Percentiles rank a stretch among this genome's conserved stretches.
Conservation (phyloP, 2,113 vertebrate genomes). For the Pelvicachromis taeniatus region DNA sequence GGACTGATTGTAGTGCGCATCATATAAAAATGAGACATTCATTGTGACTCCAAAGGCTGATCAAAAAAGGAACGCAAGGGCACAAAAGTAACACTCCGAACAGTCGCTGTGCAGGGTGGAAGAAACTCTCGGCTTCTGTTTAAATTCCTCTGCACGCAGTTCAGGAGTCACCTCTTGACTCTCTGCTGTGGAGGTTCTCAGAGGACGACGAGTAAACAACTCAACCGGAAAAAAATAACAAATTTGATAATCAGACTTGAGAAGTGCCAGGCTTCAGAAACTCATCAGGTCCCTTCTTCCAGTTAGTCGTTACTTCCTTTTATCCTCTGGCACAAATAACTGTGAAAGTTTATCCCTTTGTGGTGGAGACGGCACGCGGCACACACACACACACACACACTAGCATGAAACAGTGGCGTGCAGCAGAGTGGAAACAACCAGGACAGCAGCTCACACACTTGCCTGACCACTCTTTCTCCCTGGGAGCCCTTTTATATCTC, state of each 20-base stretch:
- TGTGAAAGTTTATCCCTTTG: neutral
- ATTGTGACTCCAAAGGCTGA: neutral
- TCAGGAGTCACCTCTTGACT: neutral
- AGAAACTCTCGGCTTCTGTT: neutral
- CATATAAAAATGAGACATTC: neutral
- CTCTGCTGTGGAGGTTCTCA: neutral
- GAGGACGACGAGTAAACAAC: neutral
- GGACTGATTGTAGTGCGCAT: conserved; percentile 27
- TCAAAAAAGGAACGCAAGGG: neutral
- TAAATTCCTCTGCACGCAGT: neutral
- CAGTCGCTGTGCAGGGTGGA: neutral
- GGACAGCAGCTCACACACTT: conserved; percentile 1
- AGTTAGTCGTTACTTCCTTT: neutral
- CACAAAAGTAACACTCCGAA: neutral
- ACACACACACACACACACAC: neutral
- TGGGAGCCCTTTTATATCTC: conserved; percentile 67
- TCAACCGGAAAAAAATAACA: neutral
- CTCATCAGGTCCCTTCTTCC: neutral
- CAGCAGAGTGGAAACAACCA: neutral
- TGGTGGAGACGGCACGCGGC: neutral
- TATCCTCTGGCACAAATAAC: neutral
- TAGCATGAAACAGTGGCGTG: neutral
- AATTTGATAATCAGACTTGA: neutral
- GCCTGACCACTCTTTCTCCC: conserved; percentile 46
- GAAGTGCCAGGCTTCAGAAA: neutral